Conservation (phyloP, 2,113 vertebrate genomes). For the Stomatorhinus ivindoensis region DNA sequence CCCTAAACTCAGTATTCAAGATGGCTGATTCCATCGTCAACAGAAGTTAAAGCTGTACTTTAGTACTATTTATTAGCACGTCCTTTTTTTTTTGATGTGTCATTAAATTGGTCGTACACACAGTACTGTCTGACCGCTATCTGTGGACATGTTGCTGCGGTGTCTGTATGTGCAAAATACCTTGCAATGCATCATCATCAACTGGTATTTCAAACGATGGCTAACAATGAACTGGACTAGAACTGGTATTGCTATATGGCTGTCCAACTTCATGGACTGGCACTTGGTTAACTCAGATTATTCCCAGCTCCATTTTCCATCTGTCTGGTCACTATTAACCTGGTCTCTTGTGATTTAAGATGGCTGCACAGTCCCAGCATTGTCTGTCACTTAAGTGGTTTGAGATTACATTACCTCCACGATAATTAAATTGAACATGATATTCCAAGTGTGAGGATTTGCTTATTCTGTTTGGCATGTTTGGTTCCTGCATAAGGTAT, state of each 20-base stretch:
- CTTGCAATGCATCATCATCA: neutral
- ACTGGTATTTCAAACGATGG: neutral
- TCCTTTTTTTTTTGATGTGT: neutral
- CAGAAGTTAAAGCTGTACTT: neutral
- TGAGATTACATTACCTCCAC: neutral
- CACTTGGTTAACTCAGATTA: neutral
- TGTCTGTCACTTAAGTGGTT: neutral
- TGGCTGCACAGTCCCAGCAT: neutral
- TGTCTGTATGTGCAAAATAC: neutral
- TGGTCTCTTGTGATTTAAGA: neutral
- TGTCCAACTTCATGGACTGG: neutral
- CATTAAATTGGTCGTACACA: neutral
- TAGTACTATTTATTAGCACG: neutral
- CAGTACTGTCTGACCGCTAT: neutral
- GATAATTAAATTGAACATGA: neutral
- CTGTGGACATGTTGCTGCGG: neutral
- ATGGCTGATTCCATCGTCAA: neutral
- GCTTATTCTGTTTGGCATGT: neutral
- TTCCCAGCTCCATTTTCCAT: neutral
- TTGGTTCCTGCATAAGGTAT: neutral
- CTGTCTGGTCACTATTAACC: neutral
- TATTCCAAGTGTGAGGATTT: neutral
- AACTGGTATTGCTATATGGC: neutral
- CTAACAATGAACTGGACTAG: neutral
- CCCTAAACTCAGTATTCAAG: neutral